Percentiles rank a stretch among this genome's conserved stretches.
Conservation (phyloP, 2,797 vertebrate genomes). For the Diplodus sargus region DNA sequence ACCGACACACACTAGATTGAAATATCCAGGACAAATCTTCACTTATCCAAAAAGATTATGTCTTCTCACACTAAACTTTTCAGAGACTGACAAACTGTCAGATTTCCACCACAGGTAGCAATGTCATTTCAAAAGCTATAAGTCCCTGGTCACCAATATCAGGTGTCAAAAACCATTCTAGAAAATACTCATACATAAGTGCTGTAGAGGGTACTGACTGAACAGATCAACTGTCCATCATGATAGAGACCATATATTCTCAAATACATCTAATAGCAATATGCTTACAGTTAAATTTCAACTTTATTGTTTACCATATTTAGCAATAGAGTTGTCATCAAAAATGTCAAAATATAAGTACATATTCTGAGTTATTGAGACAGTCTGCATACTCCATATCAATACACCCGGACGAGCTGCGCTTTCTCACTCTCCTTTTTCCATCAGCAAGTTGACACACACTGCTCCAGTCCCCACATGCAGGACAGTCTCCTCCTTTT, state of each 20-base stretch:
- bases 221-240: not conserved
- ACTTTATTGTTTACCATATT: not conserved
- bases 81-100: not conserved
- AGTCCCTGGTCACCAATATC: not conserved
- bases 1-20: not conserved
- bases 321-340: not conserved
- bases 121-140: constrained; percentile 7
- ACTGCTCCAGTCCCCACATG: too few species aligned
- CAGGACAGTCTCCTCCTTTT: too few species aligned
- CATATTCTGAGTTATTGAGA: too few species aligned
- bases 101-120: constrained; percentile 1
- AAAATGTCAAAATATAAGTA: too few species aligned
- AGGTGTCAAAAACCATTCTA: not conserved
- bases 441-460: too few species aligned
- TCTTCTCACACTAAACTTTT: not conserved
- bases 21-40: constrained; percentile 12
- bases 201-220: not conserved
- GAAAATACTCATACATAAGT: not conserved
- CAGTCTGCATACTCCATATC: too few species aligned
- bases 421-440: too few species aligned
- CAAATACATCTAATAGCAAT: not conserved
- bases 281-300: not conserved
- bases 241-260: not conserved
- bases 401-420: too few species aligned
- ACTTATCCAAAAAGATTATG: constrained; percentile 12